Percentiles rank a stretch among this genome's conserved stretches.
Conservation (phyloP, 1,140 invertebrate genomes). For the Drosophila serrata region DNA sequence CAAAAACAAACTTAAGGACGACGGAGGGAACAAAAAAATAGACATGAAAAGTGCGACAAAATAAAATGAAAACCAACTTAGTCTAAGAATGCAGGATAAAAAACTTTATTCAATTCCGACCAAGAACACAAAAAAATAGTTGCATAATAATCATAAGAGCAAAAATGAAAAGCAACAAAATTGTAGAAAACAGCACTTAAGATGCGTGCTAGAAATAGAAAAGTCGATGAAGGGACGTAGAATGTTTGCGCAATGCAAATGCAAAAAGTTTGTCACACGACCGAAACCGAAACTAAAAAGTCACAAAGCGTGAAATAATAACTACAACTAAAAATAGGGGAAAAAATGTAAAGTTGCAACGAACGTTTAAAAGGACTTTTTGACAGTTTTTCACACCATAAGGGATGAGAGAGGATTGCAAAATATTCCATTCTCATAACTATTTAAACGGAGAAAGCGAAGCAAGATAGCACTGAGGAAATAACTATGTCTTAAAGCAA, state of each 20-base stretch:
- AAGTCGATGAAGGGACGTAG: conserved; percentile 10
- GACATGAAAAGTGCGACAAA: conserved; percentile 28
- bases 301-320: conserved; percentile 65
- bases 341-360: conserved; percentile 36
- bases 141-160: conserved; percentile 70
- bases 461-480: conserved; percentile 8
- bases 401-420: conserved; percentile 1
- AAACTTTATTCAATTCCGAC: conserved; percentile 76
- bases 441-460: conserved; percentile 20
- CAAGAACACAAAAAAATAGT: conserved; percentile 45
- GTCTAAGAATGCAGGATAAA: conserved; percentile 32
- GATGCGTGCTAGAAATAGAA: conserved; percentile 43
- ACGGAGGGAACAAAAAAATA: conserved; percentile 52
- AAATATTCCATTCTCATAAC: conserved; percentile 17
- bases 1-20: conserved; percentile 71
- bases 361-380: conserved; percentile 68
- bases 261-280: conserved; percentile 68
- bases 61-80: conserved; percentile 44
- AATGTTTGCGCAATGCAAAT: conserved; percentile 59
- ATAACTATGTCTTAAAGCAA: neutral
- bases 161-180: conserved; percentile 25
- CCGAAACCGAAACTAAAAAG: conserved; percentile 48
- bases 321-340: conserved; percentile 37
- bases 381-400: conserved; percentile 61
- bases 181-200: conserved; percentile 72